phyloP scores from a whole-genome alignment of 92 coral and sea anemone species.

The Phenganax subtilis region DNA sequence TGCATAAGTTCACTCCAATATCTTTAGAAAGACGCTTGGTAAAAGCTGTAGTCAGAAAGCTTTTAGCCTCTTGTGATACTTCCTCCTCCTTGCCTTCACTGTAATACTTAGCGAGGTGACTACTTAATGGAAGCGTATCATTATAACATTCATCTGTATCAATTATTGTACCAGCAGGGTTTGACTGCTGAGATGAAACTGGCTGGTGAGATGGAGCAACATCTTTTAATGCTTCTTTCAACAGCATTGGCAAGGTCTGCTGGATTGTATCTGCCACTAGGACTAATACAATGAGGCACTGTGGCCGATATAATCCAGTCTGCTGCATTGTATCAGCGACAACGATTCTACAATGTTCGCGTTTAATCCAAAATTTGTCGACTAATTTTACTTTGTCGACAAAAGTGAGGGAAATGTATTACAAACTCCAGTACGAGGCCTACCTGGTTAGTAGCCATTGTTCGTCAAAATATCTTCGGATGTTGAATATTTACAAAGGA shows the following conservation, averaged over 20 bases:
- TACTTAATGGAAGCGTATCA: not conserved
- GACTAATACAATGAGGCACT: too few species aligned
- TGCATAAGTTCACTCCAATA: constrained; percentile 36
- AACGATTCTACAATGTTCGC: not conserved
- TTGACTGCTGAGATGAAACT: not conserved
- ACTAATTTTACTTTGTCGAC: not conserved
- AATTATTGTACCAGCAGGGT: not conserved
- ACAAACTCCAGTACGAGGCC: not conserved
- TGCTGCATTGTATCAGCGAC: not conserved
- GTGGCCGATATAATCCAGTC: too few species aligned
- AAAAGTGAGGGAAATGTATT: not conserved
- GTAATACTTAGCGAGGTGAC: constrained; percentile 39
- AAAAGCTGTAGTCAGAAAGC: constrained; percentile 30
- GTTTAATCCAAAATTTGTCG: not conserved
- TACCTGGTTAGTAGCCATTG: constrained; percentile 2
- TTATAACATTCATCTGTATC: not conserved
- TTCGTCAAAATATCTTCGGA: not conserved
- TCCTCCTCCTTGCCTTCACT: constrained; percentile 37
- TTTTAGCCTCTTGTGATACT: constrained; percentile 18
- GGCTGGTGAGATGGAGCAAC: not conserved
- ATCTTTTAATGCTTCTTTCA: not conserved
- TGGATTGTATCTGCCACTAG: not conserved
- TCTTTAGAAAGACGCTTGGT: constrained; percentile 47
- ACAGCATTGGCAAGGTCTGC: not conserved
- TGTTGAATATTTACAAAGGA: constrained; percentile 4